These are phyloP conservation scores for Prolemur simus DNA, from an alignment of 2,113 vertebrate genomes.

Conservation along the genomic window DNA sequence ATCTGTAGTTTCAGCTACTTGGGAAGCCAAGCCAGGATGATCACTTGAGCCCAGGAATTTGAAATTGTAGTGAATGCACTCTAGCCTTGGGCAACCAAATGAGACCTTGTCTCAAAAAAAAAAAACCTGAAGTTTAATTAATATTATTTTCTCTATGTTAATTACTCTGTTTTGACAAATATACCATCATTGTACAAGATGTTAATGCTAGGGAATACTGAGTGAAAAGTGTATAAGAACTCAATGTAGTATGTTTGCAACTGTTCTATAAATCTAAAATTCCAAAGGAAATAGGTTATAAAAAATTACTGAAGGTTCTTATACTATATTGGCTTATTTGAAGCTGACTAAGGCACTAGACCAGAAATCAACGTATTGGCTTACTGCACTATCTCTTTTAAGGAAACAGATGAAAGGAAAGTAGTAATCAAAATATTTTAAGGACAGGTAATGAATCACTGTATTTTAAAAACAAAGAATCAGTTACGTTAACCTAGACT, in stretches of 20 bases:
- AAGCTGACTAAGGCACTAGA: neutral
- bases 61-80: no score
- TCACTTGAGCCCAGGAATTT: no score
- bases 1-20: no score
- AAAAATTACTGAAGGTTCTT: neutral
- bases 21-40: no score
- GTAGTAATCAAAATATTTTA: neutral
- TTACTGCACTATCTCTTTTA: neutral
- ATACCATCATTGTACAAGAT: neutral
- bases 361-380: neutral
- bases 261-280: neutral
- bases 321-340: neutral
- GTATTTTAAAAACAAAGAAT: neutral
- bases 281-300: neutral
- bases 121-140: neutral
- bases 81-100: no score
- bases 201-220: neutral
- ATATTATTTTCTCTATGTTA: neutral
- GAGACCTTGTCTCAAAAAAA: no score
- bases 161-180: neutral
- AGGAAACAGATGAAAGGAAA: neutral
- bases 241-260: no score
- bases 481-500: neutral
- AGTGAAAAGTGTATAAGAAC: neutral
- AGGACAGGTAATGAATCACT: neutral